Percentiles rank a stretch among this genome's conserved stretches.
Evolutionary conservation across 2,888 invertebrate species (phyloP).

Genomic region (Idaea biselata): DNA sequence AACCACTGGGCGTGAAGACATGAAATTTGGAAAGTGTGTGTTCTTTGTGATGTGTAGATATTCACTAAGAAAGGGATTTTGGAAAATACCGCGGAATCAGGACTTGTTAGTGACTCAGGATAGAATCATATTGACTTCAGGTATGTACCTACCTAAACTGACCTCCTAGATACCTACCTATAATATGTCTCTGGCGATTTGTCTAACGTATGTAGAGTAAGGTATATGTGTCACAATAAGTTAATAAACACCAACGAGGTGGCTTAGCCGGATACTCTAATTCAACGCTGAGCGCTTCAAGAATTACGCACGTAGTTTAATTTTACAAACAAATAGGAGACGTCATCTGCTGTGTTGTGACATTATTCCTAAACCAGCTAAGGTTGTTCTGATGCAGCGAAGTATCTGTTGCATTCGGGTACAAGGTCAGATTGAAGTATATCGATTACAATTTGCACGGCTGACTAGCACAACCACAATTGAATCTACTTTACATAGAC

Average conservation of each 20-base stretch:
- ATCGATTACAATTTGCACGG: slow-evolving; percentile 68
- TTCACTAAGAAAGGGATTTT: no score
- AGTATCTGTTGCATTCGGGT: slow-evolving; percentile 54
- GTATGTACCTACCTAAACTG: no score
- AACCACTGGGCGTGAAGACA: no score
- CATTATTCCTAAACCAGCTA: slow-evolving; percentile 28
- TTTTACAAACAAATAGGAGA: slow-evolving; percentile 47
- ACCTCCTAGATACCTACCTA: neutral
- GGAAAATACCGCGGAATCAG: no score
- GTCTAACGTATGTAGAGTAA: neutral
- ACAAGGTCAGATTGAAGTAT: slow-evolving; percentile 58
- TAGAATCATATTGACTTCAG: neutral
- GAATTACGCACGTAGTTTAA: slow-evolving; percentile 41
- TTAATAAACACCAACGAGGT: slow-evolving; percentile 19
- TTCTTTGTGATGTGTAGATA: no score
- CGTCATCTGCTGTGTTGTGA: slow-evolving; percentile 33
- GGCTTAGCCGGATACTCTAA: slow-evolving; percentile 36
- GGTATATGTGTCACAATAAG: neutral
- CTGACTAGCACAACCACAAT: slow-evolving; percentile 26
- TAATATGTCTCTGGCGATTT: neutral
- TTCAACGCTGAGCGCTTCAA: slow-evolving; percentile 32
- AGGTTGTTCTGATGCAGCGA: neutral
- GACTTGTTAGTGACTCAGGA: neutral
- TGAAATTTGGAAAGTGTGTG: no score
- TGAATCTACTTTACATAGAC: slow-evolving; percentile 9